These are phyloP conservation scores for Sebastes reedi DNA, from an alignment of 2,797 vertebrate genomes.

Conservation along the genomic window DNA sequence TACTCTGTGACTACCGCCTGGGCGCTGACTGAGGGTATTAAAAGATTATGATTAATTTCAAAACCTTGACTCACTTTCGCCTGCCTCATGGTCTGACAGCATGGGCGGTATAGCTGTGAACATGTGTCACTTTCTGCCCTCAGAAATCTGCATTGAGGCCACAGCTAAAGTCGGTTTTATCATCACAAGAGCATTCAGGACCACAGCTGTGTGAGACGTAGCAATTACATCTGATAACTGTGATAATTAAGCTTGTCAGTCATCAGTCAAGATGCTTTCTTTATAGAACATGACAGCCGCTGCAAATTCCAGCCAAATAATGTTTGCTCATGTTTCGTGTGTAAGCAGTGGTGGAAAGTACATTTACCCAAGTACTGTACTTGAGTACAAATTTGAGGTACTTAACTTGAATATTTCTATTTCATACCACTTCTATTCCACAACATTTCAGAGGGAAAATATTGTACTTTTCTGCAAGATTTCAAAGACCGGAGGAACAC, in stretches of 20 bases:
- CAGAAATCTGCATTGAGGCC: background rate
- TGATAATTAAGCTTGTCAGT: background rate
- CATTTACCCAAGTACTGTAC: background rate
- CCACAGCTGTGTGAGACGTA: background rate
- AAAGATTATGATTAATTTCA: conserved; percentile 6
- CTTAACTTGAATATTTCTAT: background rate
- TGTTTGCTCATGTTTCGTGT: background rate
- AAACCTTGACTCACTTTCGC: background rate
- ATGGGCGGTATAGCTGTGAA: background rate
- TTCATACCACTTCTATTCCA: background rate
- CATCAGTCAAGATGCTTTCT: background rate
- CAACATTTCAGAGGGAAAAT: background rate
- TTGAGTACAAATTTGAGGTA: background rate
- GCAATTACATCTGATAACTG: background rate
- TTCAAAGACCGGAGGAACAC: no score
- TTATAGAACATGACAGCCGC: no score
- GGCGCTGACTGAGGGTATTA: background rate
- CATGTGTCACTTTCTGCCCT: background rate
- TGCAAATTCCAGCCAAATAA: background rate
- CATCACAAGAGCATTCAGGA: background rate
- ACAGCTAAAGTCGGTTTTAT: background rate
- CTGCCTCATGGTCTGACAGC: background rate
- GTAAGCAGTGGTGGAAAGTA: background rate
- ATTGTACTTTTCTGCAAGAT: background rate
- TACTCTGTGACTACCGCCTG: background rate